Evolutionary conservation across 2,797 vertebrate genomes (phyloP), one percentile per base, ranked within the genome.

Genomic region (Emydoidea blandingii): DNA sequence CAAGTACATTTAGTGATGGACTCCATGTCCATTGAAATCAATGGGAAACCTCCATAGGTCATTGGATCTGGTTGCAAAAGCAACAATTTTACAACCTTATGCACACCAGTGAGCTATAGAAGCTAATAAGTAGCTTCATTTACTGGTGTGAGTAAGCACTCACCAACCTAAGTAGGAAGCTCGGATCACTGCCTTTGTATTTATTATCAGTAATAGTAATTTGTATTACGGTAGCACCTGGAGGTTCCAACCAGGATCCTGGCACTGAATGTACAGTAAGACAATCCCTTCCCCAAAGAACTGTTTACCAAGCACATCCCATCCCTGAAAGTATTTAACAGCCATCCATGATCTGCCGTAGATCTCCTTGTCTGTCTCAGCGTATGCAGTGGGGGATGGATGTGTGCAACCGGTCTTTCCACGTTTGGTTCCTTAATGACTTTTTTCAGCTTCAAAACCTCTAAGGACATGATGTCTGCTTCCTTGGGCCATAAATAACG

Each of bases 121-220:
- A 41, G 5, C 37, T 34, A 0, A n/a, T 12, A 11, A 27, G 3
- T 5, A 12, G 11, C 5, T 2, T 23, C 31, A 1, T 0, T 8
- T 81, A 52, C 41, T 9, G 2, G 41, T 1, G 49, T 54, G 72
- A 25, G 56, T 4, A 78, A 49, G 27, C 86, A 59, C 78, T 65
- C 15, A 1, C 34, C 14, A 31, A 25, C 56, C 78, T 1, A 27
- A 3, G 65, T 15, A 59, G 0, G 10, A 14, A 12, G 53, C 89
- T 80, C 62, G 9, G 41, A 59, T n/a, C 78, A 34, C 56, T 72
- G 80, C 81, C 88, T 41, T 89, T 81, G 76, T 25, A 3, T 62
- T 72, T 62, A 0, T 72, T 62, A 0, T 56, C 29, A 90, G 83
- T 86, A 59, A 7, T 23, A 1, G n/a, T 34, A 2, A 19, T 56